Percentiles rank a stretch among this genome's conserved stretches.
phyloP scores from a whole-genome alignment of 1,140 invertebrate genomes.

The Octopus sinensis region DNA sequence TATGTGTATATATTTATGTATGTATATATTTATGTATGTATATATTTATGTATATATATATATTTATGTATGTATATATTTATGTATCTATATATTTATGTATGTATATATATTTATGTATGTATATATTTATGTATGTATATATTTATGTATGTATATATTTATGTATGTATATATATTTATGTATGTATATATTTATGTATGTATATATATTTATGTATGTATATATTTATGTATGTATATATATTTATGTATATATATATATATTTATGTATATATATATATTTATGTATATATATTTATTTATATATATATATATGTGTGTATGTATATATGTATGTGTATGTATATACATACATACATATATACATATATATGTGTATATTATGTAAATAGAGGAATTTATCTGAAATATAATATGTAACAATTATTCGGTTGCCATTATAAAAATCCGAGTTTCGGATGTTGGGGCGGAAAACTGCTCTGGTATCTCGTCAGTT shows the following conservation, averaged over 20 bases:
- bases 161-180: neutral
- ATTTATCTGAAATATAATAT: too few species aligned
- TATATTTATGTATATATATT: neutral
- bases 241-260: neutral
- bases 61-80: neutral
- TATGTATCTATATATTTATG: too few species aligned
- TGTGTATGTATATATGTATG: neutral
- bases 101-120: too few species aligned
- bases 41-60: neutral
- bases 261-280: neutral
- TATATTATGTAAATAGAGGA: too few species aligned
- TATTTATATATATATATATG: neutral
- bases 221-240: neutral
- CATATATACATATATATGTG: neutral
- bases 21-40: neutral
- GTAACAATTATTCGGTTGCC: too few species aligned
- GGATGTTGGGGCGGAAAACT: too few species aligned
- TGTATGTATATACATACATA: neutral
- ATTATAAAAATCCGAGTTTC: too few species aligned
- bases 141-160: neutral
- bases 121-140: too few species aligned
- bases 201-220: neutral
- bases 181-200: neutral
- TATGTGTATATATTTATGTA: neutral
- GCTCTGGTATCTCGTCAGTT: too few species aligned